These are phyloP conservation scores for Saguinus imperator DNA, from an alignment of 2,113 vertebrate species.

Conservation along the genomic window DNA sequence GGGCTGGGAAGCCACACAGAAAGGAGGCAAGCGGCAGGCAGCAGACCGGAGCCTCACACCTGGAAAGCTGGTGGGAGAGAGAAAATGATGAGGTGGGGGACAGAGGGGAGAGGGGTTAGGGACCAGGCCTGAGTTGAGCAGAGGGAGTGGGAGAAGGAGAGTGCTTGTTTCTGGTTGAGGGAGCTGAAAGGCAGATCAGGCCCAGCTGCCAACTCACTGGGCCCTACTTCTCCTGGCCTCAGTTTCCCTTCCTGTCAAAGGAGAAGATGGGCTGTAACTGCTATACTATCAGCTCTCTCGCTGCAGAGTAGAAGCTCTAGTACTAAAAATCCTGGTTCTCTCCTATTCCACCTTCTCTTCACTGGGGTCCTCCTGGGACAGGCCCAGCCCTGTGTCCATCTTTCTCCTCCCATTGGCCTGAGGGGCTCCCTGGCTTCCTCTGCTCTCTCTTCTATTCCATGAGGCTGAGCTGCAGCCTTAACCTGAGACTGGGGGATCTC, in stretches of 20 bases:
- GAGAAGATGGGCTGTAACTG: neutral
- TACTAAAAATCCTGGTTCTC: neutral
- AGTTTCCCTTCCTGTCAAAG: neutral
- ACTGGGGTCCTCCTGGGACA: neutral
- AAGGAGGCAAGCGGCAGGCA: constrained; percentile 71
- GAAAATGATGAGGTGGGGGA: constrained; percentile 17
- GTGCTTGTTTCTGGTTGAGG: neutral
- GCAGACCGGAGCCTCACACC: constrained; percentile 28
- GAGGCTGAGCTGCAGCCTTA: neutral
- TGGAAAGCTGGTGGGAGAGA: constrained; percentile 79
- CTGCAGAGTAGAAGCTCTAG: too few species aligned
- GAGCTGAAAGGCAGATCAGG: neutral
- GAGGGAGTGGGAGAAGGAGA: neutral
- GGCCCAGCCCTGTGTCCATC: too few species aligned
- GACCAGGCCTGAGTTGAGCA: neutral
- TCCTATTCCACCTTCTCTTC: neutral
- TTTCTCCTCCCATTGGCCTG: neutral
- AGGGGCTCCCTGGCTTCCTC: neutral
- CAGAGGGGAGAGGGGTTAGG: neutral
- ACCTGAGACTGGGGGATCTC: neutral
- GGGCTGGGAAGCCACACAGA: neutral
- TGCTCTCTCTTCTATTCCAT: too few species aligned
- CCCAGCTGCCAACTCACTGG: neutral
- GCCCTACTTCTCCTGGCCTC: neutral
- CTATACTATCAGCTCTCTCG: neutral